A percentile compares a stretch with the other conserved stretches of the same genome.
Conservation (phyloP, 2,888 invertebrate genomes). For the Archaeoteleia sp. region DNA sequence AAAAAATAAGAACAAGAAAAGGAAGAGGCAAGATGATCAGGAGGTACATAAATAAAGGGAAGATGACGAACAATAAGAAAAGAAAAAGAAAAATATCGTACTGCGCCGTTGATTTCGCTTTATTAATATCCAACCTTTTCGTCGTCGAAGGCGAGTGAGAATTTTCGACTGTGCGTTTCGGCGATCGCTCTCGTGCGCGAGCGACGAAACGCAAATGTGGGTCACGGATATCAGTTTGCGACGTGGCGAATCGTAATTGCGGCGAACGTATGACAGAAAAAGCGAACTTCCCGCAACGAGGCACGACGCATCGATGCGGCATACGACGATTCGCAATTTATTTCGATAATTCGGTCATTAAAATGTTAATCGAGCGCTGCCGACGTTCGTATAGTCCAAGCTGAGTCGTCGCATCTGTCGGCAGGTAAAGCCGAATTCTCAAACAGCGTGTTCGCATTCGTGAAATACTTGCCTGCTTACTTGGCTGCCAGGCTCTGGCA, state of each 20-base stretch:
- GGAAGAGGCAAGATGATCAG: not conserved
- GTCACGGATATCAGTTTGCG: constrained; percentile 36
- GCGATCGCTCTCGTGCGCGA: constrained; percentile 10
- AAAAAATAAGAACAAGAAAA: not conserved
- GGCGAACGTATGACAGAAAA: constrained; percentile 22
- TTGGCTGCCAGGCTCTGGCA: constrained; percentile 3
- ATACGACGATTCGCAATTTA: constrained; percentile 57
- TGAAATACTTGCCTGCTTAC: constrained; percentile 62
- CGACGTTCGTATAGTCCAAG: constrained; percentile 47
- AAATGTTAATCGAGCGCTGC: constrained; percentile 66
- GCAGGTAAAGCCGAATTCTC: constrained; percentile 58
- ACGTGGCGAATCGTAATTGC: constrained; percentile 37
- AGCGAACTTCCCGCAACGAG: constrained; percentile 30
- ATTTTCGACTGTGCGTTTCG: not conserved
- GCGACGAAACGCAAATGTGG: constrained; percentile 31
- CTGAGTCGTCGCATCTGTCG: constrained; percentile 64
- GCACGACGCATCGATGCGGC: not conserved
- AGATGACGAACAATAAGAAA: not conserved
- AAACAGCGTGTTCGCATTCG: constrained; percentile 60
- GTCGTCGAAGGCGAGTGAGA: constrained; percentile 15
- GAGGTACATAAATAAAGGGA: no score
- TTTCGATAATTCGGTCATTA: constrained; percentile 71
- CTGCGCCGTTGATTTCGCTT: constrained; percentile 23
- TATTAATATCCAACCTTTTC: constrained; percentile 30
- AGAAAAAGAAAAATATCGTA: constrained; percentile 4